Evolutionary conservation across 2,888 invertebrate species (phyloP).

Genomic region (Thereva unica): DNA sequence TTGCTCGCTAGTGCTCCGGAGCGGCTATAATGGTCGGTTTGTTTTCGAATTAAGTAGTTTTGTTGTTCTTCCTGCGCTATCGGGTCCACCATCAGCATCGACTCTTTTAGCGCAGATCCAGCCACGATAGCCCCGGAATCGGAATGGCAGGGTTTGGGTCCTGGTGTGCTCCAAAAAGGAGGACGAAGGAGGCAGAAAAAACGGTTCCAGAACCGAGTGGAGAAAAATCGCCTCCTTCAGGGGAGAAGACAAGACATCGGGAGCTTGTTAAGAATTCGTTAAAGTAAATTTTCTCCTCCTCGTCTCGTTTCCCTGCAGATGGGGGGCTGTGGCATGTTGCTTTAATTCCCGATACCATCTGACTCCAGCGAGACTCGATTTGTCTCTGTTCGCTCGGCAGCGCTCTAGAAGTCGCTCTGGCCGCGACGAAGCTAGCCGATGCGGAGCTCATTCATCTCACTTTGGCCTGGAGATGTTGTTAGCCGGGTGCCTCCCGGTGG

Average conservation of each 20-base stretch:
- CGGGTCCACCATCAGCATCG: neutral
- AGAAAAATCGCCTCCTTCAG: slow-evolving; percentile 36
- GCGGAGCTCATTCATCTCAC: slow-evolving; percentile 15
- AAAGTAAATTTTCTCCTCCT: slow-evolving; percentile 29
- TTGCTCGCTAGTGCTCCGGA: slow-evolving; percentile 1
- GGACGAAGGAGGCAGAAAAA: slow-evolving; percentile 14
- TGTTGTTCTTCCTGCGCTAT: slow-evolving; percentile 13
- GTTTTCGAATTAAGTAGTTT: slow-evolving; percentile 28
- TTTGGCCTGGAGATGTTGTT: slow-evolving; percentile 10
- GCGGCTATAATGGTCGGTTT: slow-evolving; percentile 28
- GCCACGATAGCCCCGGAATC: no score
- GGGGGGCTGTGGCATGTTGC: slow-evolving; percentile 27
- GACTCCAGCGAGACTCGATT: slow-evolving; percentile 29
- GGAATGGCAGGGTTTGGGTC: no score
- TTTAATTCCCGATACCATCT: slow-evolving; percentile 34
- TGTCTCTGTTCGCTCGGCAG: slow-evolving; percentile 29
- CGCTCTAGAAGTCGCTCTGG: no score
- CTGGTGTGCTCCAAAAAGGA: neutral
- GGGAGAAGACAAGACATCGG: slow-evolving; percentile 36
- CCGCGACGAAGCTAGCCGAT: no score
- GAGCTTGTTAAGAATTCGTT: slow-evolving; percentile 38
- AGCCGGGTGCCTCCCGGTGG: slow-evolving; percentile 1
- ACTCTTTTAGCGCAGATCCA: no score
- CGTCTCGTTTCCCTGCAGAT: slow-evolving; percentile 13
- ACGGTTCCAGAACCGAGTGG: slow-evolving; percentile 16